Evolutionary conservation across 2,797 vertebrate species (phyloP).

Genomic region (Vireo griseus): DNA sequence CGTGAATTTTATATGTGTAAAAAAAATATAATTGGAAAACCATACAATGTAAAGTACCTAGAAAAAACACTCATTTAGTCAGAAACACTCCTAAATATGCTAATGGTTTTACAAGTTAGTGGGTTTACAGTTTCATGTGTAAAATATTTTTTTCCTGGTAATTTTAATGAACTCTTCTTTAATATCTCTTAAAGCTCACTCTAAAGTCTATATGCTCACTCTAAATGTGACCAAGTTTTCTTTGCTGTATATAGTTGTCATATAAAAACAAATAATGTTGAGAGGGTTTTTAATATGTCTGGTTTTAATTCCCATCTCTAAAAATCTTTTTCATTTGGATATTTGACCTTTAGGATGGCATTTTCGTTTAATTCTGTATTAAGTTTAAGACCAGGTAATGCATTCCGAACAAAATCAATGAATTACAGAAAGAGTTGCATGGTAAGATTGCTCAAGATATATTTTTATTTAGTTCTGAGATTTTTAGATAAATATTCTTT

Average conservation of each 20-base stretch:
- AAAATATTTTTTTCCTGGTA: background rate
- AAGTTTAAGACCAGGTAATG: background rate
- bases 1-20: background rate
- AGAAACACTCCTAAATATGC: background rate
- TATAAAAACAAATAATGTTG: background rate
- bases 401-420: constrained; percentile 15
- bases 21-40: background rate
- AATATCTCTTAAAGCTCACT: background rate
- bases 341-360: constrained; percentile 11
- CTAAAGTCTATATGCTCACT: background rate
- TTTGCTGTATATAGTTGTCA: background rate
- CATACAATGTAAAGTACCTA: background rate
- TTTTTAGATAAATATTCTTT: background rate
- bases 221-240: background rate
- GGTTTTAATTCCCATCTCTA: background rate
- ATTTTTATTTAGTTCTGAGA: constrained; percentile 26
- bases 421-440: background rate
- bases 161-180: background rate
- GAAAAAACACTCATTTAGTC: background rate
- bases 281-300: background rate
- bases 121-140: background rate
- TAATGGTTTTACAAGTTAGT: background rate
- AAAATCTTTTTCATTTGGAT: background rate
- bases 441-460: background rate
- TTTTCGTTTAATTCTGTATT: constrained; percentile 25